These are phyloP conservation scores for Cyphomyrmex costatus DNA, from an alignment of 1,140 invertebrate genomes.

Conservation along the genomic window DNA sequence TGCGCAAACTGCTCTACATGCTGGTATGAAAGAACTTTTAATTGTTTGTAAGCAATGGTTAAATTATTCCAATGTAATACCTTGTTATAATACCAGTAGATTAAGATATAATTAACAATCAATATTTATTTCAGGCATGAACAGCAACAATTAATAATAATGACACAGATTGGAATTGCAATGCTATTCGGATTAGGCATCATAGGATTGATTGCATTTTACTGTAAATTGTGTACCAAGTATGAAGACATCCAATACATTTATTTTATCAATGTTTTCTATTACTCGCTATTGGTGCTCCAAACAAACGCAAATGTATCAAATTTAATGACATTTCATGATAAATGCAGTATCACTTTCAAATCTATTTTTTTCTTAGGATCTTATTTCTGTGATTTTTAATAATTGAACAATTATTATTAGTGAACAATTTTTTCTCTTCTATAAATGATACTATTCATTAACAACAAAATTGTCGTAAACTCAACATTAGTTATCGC, in stretches of 20 bases:
- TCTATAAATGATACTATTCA: too few species aligned
- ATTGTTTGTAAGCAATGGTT: neutral
- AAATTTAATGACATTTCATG: too few species aligned
- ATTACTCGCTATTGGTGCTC: neutral
- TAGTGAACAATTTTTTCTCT: too few species aligned
- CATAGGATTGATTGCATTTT: constrained; percentile 67
- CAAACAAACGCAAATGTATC: neutral
- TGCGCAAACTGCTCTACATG: neutral
- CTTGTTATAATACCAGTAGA: neutral
- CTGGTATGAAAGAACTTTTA: constrained; percentile 11
- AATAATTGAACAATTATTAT: too few species aligned
- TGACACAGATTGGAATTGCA: constrained; percentile 71
- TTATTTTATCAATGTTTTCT: neutral
- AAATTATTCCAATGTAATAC: neutral
- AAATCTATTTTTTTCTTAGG: too few species aligned
- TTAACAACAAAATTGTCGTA: too few species aligned
- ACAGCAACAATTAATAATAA: constrained; percentile 47
- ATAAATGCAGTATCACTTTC: too few species aligned
- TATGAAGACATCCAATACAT: constrained; percentile 46
- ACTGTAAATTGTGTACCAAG: constrained; percentile 74
- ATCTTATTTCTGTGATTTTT: too few species aligned
- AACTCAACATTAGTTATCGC: too few species aligned
- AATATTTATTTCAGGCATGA: constrained; percentile 66
- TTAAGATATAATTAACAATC: neutral
- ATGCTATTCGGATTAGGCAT: constrained; percentile 68